Conservation (phyloP, 30 jellyfish, hydroid and myxozoan genomes). For the Clytia hemisphaerica region DNA sequence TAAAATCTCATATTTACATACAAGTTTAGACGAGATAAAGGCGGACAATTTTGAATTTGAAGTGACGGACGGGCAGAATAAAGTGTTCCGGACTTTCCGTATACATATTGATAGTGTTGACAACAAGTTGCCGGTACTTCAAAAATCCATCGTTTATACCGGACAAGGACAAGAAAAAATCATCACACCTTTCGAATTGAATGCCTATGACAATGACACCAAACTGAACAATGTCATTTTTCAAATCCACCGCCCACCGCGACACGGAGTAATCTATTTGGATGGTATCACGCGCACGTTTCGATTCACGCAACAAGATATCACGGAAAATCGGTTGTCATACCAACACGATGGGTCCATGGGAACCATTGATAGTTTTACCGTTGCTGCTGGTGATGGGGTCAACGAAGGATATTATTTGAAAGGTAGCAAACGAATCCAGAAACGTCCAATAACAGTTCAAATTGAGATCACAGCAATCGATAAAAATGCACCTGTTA, state of each 20-base stretch:
- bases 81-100: constrained; percentile 77
- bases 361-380: constrained; percentile 47
- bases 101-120: constrained; percentile 60
- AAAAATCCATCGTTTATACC: constrained; percentile 50
- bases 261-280: constrained; percentile 52
- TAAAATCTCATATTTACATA: constrained; percentile 75
- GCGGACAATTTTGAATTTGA: constrained; percentile 87
- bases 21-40: constrained; percentile 76
- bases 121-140: constrained; percentile 63
- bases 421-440: constrained; percentile 34
- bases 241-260: constrained; percentile 61
- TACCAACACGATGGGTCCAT: constrained; percentile 87
- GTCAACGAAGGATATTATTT: constrained; percentile 62
- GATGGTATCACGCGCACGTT: constrained; percentile 28
- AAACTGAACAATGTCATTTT: constrained; percentile 34
- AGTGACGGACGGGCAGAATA: constrained; percentile 89
- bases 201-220: constrained; percentile 86
- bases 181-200: constrained; percentile 83
- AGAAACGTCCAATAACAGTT: constrained; percentile 42
- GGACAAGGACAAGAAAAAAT: constrained; percentile 48
- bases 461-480: constrained; percentile 40
- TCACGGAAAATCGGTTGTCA: constrained; percentile 54
- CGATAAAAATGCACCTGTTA: constrained; percentile 77
- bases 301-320: constrained; percentile 68
- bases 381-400: constrained; percentile 69